phyloP scores from a whole-genome alignment of 2,888 invertebrate species.

The Nomada ferruginata region DNA sequence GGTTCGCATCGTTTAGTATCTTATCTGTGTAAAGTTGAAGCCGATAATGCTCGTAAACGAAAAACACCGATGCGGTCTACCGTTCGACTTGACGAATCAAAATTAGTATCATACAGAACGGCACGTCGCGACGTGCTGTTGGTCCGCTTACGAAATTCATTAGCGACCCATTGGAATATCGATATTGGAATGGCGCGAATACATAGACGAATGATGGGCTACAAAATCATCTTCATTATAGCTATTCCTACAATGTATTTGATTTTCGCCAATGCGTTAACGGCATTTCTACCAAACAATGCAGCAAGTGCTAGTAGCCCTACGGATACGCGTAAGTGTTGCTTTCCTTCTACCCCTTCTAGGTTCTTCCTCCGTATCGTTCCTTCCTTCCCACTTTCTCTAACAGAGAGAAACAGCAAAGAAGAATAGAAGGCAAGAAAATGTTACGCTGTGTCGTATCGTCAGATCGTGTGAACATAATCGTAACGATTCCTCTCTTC shows the following conservation, averaged over 20 bases:
- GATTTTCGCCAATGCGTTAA: slow-evolving; percentile 71
- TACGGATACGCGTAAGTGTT: slow-evolving; percentile 72
- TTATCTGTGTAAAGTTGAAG: slow-evolving; percentile 59
- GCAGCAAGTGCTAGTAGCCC: slow-evolving; percentile 27
- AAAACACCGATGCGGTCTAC: slow-evolving; percentile 59
- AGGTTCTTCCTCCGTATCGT: not conserved
- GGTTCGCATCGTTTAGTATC: slow-evolving; percentile 63
- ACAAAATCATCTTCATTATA: slow-evolving; percentile 76
- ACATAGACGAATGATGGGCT: slow-evolving; percentile 76
- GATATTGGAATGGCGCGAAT: slow-evolving; percentile 74
- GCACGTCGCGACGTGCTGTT: slow-evolving; percentile 46
- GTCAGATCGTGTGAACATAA: not conserved
- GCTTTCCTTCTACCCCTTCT: not conserved
- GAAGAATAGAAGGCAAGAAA: no score
- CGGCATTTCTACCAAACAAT: slow-evolving; percentile 61
- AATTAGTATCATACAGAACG: slow-evolving; percentile 69
- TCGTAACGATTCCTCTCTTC: not conserved
- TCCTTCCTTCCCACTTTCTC: not conserved
- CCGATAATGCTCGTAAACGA: slow-evolving; percentile 61
- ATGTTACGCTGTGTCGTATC: not conserved
- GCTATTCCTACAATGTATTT: slow-evolving; percentile 78
- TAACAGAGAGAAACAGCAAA: no score
- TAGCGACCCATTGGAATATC: not conserved
- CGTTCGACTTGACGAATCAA: slow-evolving; percentile 41
- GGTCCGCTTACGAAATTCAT: not conserved